Evolutionary conservation across 2,888 invertebrate genomes (phyloP).

Genomic region (Yponomeuta cagnagella): DNA sequence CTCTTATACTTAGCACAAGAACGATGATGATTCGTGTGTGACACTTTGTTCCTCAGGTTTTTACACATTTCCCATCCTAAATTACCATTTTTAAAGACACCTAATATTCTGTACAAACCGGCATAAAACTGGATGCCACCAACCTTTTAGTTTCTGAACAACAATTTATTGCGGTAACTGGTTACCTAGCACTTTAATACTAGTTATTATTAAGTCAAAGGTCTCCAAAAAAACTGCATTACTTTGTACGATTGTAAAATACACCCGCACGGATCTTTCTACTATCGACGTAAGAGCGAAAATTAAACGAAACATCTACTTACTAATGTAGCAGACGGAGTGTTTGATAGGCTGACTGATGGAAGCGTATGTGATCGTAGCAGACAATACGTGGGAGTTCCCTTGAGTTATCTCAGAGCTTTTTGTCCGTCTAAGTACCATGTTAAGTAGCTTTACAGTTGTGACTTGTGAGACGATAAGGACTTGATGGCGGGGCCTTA

Average conservation of each 20-base stretch:
- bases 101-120: too few species aligned
- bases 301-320: not conserved
- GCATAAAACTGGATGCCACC: too few species aligned
- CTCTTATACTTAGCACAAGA: too few species aligned
- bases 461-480: not conserved
- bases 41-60: too few species aligned
- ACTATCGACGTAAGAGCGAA: not conserved
- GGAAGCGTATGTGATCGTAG: not conserved
- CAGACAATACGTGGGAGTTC: constrained; percentile 4
- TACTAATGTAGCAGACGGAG: not conserved
- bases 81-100: too few species aligned
- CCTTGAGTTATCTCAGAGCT: constrained; percentile 5
- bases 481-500: not conserved
- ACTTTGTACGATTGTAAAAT: not conserved
- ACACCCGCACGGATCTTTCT: not conserved
- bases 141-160: not conserved
- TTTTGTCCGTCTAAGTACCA: not conserved
- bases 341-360: constrained; percentile 1
- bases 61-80: too few species aligned
- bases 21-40: too few species aligned
- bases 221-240: not conserved
- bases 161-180: not conserved
- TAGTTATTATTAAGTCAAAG: not conserved
- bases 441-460: not conserved
- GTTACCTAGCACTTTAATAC: not conserved